Base-by-base conservation (phyloP, 2,888 invertebrate genomes). In the Balanococcus diminutus region DNA sequence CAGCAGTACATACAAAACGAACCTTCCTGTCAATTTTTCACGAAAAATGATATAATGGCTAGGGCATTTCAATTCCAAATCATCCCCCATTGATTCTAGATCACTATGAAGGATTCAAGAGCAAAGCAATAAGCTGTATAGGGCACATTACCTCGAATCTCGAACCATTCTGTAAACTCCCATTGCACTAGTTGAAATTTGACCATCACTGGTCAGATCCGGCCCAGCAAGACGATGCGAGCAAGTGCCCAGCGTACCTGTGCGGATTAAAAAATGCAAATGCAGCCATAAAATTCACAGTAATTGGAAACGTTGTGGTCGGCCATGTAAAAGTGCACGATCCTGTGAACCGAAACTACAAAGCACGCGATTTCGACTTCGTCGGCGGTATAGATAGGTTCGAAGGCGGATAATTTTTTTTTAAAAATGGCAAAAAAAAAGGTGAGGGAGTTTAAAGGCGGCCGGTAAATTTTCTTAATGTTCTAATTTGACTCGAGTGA, bases 291-390 rank as follows among this genome's bases (percentile, higher is more conserved):
- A 79, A 79, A 79, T 36, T 22, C 32, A 28, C 75, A 36, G 36
- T 79, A 79, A 79, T 79, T 79, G 75, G 75, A 79, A 36, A 36
- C 75, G 75, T 36, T 79, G 75, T 79, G 75, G 31, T 79, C 75
- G 31, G 36, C 75, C 75, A 36, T 36, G 75, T 36, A 36, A 32
- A 79, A 79, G 36, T 19, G 75, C 36, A 79, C 36, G 36, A 79
- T 36, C 32, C 75, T 36, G 75, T 79, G 75, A 79, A 79, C 75
- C 75, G 75, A 32, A 79, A 36, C 75, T 79, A 36, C 11, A 36
- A 8, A 32, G 6, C 75, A 79, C 75, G 75, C 75, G 36, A 79
- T n/a, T n/a, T n/a, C n/a, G n/a, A 19, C 75, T 32, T 9, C 19
- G 61, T 9, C 61, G 28, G 61, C 61, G 46, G 46, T 14, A n/a